Evolutionary conservation across 2,113 vertebrate species (phyloP), one percentile per base, ranked within the genome.

Genomic region (Podarcis cretensis): DNA sequence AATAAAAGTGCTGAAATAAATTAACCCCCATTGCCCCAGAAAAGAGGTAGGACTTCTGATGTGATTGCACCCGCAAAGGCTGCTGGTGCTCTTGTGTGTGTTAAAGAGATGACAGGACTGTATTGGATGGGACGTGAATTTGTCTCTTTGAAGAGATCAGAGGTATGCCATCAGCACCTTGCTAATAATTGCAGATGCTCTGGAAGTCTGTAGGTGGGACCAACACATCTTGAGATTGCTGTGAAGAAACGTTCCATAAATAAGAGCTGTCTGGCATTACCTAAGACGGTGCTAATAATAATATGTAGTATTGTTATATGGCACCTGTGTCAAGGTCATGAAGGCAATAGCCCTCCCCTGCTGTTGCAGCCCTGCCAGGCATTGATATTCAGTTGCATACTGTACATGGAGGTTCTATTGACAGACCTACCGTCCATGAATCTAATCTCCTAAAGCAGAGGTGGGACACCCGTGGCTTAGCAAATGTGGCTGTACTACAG

Each of bases 241-340:
- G 68, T 81, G 68, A 81, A 81, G 37, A 75, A 84, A 81, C 27
- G 69, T 77, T 88, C 87, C 81, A 48, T 83, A 88, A 88, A 88
- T 88, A 88, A 88, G 59, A 83, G 57, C 81, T 88, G 87, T 83
- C 81, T 88, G 71, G 71, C 81, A 83, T 83, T 82, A 88, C 30
- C 48, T 76, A 88, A 83, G 73, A 76, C 16, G 63, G 27, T 54
- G 80, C 73, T 77, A 83, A 88, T 82, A 88, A 87, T 87, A 88
- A 83, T 66, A 54, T 76, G 25, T 76, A 77, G 73, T 63, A 83
- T 76, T 69, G 21, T 88, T 83, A 66, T 66, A 27, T 18, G 4
- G 37, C 13, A 74, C 8, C 27, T 37, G n/a, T 75, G 54, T 63
- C 65, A 82, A 63, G 59, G 27, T 73, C 23, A 87, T 37, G 32